phyloP scores from a whole-genome alignment of 2,888 invertebrate species.

The Asteroscopus sphinx region DNA sequence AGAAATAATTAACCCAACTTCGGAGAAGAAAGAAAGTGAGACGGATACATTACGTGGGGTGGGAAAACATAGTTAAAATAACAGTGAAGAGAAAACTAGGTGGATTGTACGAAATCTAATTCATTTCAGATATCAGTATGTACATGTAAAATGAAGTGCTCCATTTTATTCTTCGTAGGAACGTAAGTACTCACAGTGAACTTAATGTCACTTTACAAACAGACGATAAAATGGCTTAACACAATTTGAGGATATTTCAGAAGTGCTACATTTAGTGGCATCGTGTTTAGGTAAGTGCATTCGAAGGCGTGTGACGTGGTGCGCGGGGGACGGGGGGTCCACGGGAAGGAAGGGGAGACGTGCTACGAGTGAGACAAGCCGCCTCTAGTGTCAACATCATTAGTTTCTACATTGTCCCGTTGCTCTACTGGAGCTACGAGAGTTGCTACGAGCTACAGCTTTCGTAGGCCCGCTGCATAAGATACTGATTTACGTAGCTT shows the following conservation, averaged over 20 bases:
- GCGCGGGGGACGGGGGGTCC: slow-evolving; percentile 41
- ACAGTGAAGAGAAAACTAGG: slow-evolving; percentile 24
- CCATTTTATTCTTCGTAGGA: slow-evolving; percentile 9
- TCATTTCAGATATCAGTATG: slow-evolving; percentile 9
- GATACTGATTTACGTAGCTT: slow-evolving; percentile 17
- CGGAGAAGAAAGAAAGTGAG: slow-evolving; percentile 24
- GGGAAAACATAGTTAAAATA: slow-evolving; percentile 56
- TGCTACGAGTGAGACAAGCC: slow-evolving; percentile 70
- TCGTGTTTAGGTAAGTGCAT: slow-evolving; percentile 70
- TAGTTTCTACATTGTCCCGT: slow-evolving; percentile 76
- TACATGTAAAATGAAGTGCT: slow-evolving; percentile 19
- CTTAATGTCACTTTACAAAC: slow-evolving; percentile 33
- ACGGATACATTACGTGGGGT: slow-evolving; percentile 44
- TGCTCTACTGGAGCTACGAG: slow-evolving; percentile 74
- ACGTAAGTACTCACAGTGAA: slow-evolving; percentile 15
- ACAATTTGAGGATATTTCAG: slow-evolving; percentile 69
- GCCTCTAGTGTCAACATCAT: slow-evolving; percentile 87
- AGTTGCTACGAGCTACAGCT: slow-evolving; percentile 68
- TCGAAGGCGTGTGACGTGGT: slow-evolving; percentile 60
- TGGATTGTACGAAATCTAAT: slow-evolving; percentile 25
- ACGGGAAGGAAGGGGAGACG: slow-evolving; percentile 55
- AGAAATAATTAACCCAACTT: slow-evolving; percentile 48
- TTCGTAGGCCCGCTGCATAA: slow-evolving; percentile 53
- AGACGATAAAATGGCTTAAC: slow-evolving; percentile 63
- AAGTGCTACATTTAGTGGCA: slow-evolving; percentile 69